Evolutionary conservation across 2,113 vertebrate genomes (phyloP), one percentile per base, ranked within the genome.

Genomic region (Acinonyx jubatus): DNA sequence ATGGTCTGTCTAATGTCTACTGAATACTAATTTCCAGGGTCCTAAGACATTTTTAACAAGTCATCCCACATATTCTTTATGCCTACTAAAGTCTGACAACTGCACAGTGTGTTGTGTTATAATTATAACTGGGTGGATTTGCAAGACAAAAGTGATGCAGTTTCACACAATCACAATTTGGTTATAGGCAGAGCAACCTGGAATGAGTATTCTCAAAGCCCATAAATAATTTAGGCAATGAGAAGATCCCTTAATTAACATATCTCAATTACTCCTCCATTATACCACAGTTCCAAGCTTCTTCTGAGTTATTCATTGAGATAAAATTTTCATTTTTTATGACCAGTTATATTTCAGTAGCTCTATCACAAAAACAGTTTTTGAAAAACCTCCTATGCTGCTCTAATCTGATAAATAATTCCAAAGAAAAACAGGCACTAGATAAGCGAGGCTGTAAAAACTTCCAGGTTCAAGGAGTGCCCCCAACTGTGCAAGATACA

Each of bases 401-500:
- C 57, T 95, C 11, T 85, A 84, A 69, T 73, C 16, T 65, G 38
- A 95, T 65, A 91, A 94, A 76, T 89, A 88, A 96, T 95, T 95
- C 25, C 81, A 76, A 92, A 97, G 86, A 91, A 91, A 95, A 96
- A 80, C 14, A 50, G 48, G 11, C 25, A 78, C 48, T 66, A 76
- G 68, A 65, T 25, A 78, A 73, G 29, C 9, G 14, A n/a, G 65
- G 2, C 33, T 71, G 8, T 85, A 55, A 96, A 90, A 79, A 96
- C 50, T 85, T 82, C 73, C 21, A 86, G 13, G 41, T 91, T 93
- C 48, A 91, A 93, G 71, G 52, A 95, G 36, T 95, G 15, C 23
- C 88, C 73, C 85, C 65, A 66, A 96, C 81, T 91, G 68, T 68
- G 38, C 33, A 93, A 97, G 45, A 89, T 92, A 80, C 9, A 97